Conservation (phyloP, 2,888 invertebrate genomes). For the Neria commutata region DNA sequence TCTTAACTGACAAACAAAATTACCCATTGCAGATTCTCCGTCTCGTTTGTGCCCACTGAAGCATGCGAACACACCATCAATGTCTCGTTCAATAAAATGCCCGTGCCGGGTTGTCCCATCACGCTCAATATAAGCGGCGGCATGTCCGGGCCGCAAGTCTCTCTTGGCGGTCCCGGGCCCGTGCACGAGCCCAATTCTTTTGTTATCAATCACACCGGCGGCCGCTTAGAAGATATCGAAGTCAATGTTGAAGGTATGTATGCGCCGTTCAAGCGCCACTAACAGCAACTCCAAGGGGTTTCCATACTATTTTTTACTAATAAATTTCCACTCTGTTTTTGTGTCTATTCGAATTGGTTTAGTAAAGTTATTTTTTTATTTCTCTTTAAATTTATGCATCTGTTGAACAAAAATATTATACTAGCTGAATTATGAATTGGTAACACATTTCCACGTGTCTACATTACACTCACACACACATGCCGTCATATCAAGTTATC, state of each 20-base stretch:
- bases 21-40: constrained; percentile 77
- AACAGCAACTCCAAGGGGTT: not conserved
- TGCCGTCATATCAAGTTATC: not conserved
- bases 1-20: too few species aligned
- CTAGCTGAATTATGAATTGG: not conserved
- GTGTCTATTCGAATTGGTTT: not conserved
- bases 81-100: constrained; percentile 94
- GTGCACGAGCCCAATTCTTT: constrained; percentile 74
- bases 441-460: not conserved
- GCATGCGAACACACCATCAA: constrained; percentile 94
- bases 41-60: constrained; percentile 94
- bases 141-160: constrained; percentile 71
- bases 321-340: not conserved
- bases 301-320: not conserved
- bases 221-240: constrained; percentile 91
- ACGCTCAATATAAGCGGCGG: constrained; percentile 78
- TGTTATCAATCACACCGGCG: constrained; percentile 81
- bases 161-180: constrained; percentile 75
- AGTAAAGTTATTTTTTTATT: not conserved
- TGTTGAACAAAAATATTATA: not conserved
- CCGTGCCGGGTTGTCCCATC: constrained; percentile 89
- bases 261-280: constrained; percentile 8
- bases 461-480: not conserved
- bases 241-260: constrained; percentile 92
- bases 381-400: not conserved